Conservation (phyloP, 2,113 vertebrate species). For the Zosterops lateralis region DNA sequence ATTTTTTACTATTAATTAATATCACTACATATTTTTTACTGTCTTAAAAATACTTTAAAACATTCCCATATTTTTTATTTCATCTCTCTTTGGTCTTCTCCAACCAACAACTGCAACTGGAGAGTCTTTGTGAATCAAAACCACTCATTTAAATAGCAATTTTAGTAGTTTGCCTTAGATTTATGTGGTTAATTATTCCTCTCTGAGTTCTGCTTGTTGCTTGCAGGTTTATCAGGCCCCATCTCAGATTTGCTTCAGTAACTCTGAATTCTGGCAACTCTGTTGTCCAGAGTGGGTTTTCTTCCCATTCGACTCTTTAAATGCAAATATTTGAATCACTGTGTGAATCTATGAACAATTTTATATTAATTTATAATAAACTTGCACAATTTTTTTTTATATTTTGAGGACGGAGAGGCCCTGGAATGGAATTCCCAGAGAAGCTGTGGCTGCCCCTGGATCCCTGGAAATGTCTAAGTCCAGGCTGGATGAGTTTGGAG, state of each 20-base stretch:
- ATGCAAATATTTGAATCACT: background rate
- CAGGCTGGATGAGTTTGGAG: background rate
- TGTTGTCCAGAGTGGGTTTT: too few relatives aligned
- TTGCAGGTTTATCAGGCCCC: background rate
- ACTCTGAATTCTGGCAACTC: background rate
- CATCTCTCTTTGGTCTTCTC: background rate
- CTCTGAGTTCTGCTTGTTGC: background rate
- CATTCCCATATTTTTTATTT: background rate
- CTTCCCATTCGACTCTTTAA: background rate
- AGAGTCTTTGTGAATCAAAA: background rate
- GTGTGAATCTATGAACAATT: background rate
- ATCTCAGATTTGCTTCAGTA: background rate
- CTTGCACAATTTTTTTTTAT: background rate
- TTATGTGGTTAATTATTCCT: background rate
- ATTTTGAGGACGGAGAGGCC: background rate
- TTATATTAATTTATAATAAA: too few relatives aligned
- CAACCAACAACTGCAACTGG: background rate
- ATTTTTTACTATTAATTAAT: background rate
- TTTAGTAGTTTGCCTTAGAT: fast-evolving
- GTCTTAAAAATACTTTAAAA: background rate
- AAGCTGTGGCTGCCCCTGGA: background rate
- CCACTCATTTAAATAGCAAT: background rate
- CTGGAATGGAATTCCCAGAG: background rate
- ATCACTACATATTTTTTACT: background rate
- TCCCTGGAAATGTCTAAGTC: background rate